Conservation (phyloP, 2,888 invertebrate species). For the Diachrysia chrysitis region DNA sequence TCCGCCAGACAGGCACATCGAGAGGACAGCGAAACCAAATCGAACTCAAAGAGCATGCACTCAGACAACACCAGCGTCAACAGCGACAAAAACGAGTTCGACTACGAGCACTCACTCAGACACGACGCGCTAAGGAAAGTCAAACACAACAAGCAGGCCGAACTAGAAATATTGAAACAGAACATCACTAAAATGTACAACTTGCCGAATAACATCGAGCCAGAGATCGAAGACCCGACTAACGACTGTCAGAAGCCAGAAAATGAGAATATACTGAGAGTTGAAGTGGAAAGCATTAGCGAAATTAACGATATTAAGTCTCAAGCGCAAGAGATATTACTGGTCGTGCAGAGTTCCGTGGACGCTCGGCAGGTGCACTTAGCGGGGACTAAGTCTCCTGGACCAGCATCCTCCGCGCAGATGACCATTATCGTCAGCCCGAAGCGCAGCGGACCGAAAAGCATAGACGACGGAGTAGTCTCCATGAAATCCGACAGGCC, state of each 20-base stretch:
- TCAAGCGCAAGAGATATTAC: slow-evolving; percentile 61
- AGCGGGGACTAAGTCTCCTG: slow-evolving; percentile 41
- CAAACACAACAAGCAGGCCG: slow-evolving; percentile 57
- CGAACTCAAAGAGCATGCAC: neutral
- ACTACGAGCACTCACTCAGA: slow-evolving; percentile 15
- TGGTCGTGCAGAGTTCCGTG: slow-evolving; percentile 72
- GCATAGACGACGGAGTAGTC: neutral
- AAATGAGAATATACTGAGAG: slow-evolving; percentile 63
- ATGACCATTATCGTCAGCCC: slow-evolving; percentile 77
- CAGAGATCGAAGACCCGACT: slow-evolving; percentile 15
- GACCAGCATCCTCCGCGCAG: slow-evolving; percentile 56
- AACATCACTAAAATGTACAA: slow-evolving; percentile 72
- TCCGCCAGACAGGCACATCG: slow-evolving; percentile 35
- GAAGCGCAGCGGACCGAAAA: slow-evolving; percentile 45
- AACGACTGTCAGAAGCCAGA: slow-evolving; percentile 18
- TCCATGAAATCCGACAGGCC: neutral
- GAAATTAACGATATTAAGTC: slow-evolving; percentile 58
- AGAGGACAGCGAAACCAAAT: slow-evolving; percentile 2
- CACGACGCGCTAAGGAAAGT: slow-evolving; percentile 43
- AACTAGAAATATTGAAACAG: slow-evolving; percentile 69
- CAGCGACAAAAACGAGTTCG: slow-evolving; percentile 10
- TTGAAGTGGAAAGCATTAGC: slow-evolving; percentile 70
- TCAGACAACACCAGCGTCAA: slow-evolving; percentile 6
- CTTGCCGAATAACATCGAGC: slow-evolving; percentile 44
- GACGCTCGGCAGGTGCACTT: slow-evolving; percentile 50